These are phyloP conservation scores for Dicyrtomina minuta DNA, from an alignment of 2,888 invertebrate genomes.

Conservation along the genomic window DNA sequence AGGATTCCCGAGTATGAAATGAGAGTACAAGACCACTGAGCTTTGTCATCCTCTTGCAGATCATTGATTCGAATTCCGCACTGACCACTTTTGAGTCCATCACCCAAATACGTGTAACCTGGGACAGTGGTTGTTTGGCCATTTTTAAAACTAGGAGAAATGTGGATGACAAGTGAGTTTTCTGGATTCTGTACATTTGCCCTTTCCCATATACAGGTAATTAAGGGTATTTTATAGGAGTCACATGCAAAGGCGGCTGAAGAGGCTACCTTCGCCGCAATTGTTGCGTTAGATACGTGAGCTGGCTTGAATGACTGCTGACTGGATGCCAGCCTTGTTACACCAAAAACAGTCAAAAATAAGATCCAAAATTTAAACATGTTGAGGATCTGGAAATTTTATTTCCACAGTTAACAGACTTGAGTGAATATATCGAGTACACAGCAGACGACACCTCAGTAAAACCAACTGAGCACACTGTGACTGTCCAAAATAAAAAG, in stretches of 20 bases:
- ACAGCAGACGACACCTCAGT: no score
- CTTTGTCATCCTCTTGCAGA: conserved; percentile 42
- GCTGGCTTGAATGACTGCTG: conserved; percentile 31
- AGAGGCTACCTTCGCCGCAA: conserved; percentile 42
- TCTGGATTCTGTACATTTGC: background rate
- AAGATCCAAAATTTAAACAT: no score
- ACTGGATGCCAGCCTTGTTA: conserved; percentile 7
- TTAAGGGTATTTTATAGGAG: conserved; percentile 41
- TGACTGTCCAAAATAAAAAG: no score
- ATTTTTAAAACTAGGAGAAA: background rate
- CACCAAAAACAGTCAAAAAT: no score
- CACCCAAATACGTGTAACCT: conserved; percentile 44
- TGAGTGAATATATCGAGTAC: no score
- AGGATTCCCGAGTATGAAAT: conserved; percentile 31
- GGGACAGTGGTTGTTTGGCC: conserved; percentile 13
- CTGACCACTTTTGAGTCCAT: conserved; percentile 40
- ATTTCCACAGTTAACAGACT: no score
- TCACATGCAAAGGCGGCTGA: conserved; percentile 47
- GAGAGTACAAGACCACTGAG: conserved; percentile 48
- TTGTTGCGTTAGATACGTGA: conserved; percentile 36
- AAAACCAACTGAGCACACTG: no score
- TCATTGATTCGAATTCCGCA: conserved; percentile 44
- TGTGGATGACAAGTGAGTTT: no score
- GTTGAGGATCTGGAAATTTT: no score
- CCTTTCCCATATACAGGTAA: conserved; percentile 47